Base-by-base conservation (phyloP, 1,140 invertebrate genomes). In the Drosophila funebris region DNA sequence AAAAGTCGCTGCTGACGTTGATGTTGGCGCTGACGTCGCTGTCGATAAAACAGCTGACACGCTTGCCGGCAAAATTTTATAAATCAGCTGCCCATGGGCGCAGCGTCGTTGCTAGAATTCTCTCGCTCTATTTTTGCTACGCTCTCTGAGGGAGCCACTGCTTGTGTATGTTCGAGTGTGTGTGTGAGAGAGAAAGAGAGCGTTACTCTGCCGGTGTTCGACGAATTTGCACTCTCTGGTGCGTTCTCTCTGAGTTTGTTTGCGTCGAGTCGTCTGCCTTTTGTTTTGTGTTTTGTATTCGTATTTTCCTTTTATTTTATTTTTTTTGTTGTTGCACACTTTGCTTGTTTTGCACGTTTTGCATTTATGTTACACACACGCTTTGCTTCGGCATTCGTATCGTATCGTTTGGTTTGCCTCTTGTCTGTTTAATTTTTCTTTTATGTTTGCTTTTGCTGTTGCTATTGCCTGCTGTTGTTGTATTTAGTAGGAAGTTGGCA, bases 1-100 rank as follows among this genome's bases (percentile, higher is more conserved):
- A 53, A 64, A 64, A 66, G 70, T 48, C 20, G 57, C 57, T 69
- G 57, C 56, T 39, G 39, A 50, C 56, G 62, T 44, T 33, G 60
- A 57, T 29, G 75, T 31, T 31, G 46, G 24, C 39, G 75, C 36
- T 31, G 46, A 29, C 39, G 71, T 46, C 43, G 60, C 53, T 16
- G 72, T 36, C 24, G 66, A 46, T 44, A 41, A 57, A 85, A 85
- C 81, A 85, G 81, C 81, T 85, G 81, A 85, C 78, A 67, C 78
- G 73, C 61, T 87, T 82, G 83, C 82, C 82, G 82, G 83, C 83
- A 71, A 83, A 84, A 78, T 62, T 56, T 39, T 69, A 52, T 27
- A 62, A 69, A 87, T 82, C 82, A 85, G 82, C 82, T 85, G 81
- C 81, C 64, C 68, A 71, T 71, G 24, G 33, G 52, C 33, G 27